Conservation (phyloP, 2,113 vertebrate genomes). For the Eurypyga helias region DNA sequence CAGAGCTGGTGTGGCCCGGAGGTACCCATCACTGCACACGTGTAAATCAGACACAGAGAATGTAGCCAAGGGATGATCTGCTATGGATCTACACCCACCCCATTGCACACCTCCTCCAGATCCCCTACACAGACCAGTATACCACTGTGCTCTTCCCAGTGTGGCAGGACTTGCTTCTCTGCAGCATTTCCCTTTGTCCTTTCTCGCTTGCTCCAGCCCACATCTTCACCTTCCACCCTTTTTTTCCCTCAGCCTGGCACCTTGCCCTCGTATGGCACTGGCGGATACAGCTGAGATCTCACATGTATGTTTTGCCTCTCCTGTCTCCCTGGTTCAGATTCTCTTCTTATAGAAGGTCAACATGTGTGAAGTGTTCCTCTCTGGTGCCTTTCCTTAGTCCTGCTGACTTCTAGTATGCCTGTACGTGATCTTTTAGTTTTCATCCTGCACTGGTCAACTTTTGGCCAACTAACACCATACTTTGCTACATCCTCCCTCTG, state of each 20-base stretch:
- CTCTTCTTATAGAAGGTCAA: background rate
- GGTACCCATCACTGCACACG: background rate
- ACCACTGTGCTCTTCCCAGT: background rate
- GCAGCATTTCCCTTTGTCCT: background rate
- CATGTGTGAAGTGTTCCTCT: background rate
- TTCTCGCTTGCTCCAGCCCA: background rate
- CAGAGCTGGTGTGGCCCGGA: background rate
- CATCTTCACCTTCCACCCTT: background rate
- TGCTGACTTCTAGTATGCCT: background rate
- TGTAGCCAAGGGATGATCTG: background rate
- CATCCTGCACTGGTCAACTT: background rate
- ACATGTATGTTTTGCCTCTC: background rate
- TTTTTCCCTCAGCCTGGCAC: background rate
- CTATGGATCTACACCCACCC: accelerated
- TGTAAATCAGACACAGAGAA: no score
- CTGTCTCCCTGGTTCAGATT: background rate
- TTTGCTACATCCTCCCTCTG: background rate
- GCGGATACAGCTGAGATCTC: background rate
- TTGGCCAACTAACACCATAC: background rate
- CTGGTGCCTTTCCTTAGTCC: background rate
- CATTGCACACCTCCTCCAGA: accelerated
- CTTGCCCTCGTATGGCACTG: background rate
- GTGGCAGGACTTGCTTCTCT: background rate
- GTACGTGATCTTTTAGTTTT: accelerated
- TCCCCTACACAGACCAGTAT: no score